Evolutionary conservation across 2,113 vertebrate species (phyloP), one percentile per base, ranked within the genome.

Genomic region (Myotis brandtii): DNA sequence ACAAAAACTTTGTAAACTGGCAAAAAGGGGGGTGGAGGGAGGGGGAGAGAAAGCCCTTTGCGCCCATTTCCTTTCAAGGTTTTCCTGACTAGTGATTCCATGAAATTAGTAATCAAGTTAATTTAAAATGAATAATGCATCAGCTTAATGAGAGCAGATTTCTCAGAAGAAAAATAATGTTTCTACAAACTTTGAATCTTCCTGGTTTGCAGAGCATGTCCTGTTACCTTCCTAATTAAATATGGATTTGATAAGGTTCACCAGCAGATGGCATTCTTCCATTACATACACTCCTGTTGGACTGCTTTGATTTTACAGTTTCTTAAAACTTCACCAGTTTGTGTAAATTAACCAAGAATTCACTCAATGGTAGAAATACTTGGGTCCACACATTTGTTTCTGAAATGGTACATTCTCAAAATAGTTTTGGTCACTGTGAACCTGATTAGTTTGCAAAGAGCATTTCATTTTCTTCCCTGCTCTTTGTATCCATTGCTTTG

Each of bases 1-100:
- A 98, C 97, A 98, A 98, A 98, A 99, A 99, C 98, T 99, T 99
- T 98, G 94, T 97, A 98, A 98, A 98, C 94, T 96, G 95, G 69
- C 48, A 97, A 86, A 95, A 97, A 85, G 8, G 6, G 3, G 3
- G 37, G 6, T 20, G 46, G 43, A 16, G 8, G 14, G 52, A 52
- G 46, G 20, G 43, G 43, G 27, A 8, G 9, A 56, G 56, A 86
- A 91, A 88, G 3, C 72, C 30, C 21, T 79, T 93, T 86, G 96
- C 23, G 25, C 10, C 1, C 56, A 92, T 83, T 95, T 97, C 34
- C 67, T 95, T 97, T 95, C 93, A 93, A 97, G 86, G 0, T 46
- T 87, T 97, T 86, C 64, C 52, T 97, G 27, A 3, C 93, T 95
- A 95, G 96, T 95, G 86, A 96, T 83, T 92, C 83, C 17, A 83